phyloP scores from a whole-genome alignment of 92 coral and sea anemone species.

The Plumapathes pennacea region DNA sequence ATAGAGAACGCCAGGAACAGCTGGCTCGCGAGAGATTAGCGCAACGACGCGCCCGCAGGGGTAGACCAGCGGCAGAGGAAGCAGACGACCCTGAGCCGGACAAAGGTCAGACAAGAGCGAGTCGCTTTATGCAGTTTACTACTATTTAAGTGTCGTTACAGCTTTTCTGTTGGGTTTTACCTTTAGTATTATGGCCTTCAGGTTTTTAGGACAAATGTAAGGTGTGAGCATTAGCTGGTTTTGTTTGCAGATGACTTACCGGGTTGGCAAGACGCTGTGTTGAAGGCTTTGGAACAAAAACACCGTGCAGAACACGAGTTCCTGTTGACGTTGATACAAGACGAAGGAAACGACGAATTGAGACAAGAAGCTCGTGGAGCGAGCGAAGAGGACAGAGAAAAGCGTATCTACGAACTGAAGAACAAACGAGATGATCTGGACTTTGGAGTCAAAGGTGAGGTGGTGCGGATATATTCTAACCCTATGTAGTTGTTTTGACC shows the following conservation, averaged over 20 bases:
- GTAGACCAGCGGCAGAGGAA: conserved; percentile 64
- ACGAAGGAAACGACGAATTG: conserved; percentile 73
- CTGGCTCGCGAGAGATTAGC: conserved; percentile 88
- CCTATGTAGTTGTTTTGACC: no score
- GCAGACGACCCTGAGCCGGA: conserved; percentile 85
- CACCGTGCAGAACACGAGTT: conserved; percentile 85
- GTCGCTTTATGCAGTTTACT: no score
- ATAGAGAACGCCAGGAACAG: conserved; percentile 82
- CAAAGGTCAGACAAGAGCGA: no score
- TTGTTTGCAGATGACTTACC: conserved; percentile 55
- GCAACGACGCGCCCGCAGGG: conserved; percentile 62
- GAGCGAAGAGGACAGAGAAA: conserved; percentile 73
- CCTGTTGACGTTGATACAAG: conserved; percentile 65
- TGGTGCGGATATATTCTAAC: no score
- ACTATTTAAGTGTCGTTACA: no score
- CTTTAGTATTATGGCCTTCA: no score
- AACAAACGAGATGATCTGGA: conserved; percentile 91
- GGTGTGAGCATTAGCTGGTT: no score
- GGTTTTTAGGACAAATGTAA: no score
- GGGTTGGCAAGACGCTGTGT: conserved; percentile 93
- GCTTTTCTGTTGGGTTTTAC: no score
- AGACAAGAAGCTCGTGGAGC: conserved; percentile 77
- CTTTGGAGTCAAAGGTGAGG: conserved; percentile 92
- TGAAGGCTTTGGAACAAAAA: conserved; percentile 78
- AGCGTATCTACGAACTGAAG: conserved; percentile 78